Evolutionary conservation across 1,140 invertebrate species (phyloP).

Genomic region (Sminthurinus signatus): DNA sequence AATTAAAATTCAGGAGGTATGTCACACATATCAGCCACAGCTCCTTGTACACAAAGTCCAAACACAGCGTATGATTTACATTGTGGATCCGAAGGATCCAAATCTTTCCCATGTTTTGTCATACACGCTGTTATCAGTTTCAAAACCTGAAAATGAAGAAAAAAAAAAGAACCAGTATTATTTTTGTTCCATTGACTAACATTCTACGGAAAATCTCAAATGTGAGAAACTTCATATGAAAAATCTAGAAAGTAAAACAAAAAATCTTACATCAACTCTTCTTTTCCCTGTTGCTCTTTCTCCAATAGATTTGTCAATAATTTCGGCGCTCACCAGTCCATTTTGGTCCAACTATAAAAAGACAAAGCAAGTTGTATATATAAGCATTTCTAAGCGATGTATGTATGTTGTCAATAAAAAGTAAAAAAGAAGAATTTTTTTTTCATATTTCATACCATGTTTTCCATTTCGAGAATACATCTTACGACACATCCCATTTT

Average conservation of each 20-base stretch:
- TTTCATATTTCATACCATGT: not conserved
- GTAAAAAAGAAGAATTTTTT: not conserved
- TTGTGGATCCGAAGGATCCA: not conserved
- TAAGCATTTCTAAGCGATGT: not conserved
- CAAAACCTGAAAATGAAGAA: not conserved
- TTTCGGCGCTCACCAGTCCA: not conserved
- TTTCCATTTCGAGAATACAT: not conserved
- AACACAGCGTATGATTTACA: not conserved
- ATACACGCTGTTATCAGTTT: not conserved
- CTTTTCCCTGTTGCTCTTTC: not conserved
- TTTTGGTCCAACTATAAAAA: not conserved
- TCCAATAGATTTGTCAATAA: not conserved
- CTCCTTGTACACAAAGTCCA: not conserved
- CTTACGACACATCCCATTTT: slow-evolving; percentile 6
- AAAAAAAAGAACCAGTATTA: no score
- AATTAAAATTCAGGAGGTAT: not conserved
- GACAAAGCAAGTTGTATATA: not conserved
- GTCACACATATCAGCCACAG: not conserved
- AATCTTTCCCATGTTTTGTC: not conserved
- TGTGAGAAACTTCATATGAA: no score
- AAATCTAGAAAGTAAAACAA: no score
- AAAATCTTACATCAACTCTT: no score
- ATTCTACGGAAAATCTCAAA: no score
- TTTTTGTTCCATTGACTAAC: no score
- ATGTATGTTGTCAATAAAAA: not conserved